phyloP scores from a whole-genome alignment of 2,888 invertebrate species.

The Thysanoteuthis rhombus region DNA sequence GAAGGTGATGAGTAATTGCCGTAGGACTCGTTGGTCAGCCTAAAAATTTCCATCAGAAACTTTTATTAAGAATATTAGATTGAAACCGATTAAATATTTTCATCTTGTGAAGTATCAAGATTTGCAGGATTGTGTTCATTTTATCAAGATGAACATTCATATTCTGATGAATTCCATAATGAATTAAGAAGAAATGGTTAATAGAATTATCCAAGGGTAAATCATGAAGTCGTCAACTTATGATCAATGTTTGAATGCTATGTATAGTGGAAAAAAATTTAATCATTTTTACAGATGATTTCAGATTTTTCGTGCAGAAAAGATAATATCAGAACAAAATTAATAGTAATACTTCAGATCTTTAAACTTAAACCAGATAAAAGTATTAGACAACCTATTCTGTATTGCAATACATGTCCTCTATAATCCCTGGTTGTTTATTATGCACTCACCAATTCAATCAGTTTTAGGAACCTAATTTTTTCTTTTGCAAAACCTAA shows the following conservation, averaged over 20 bases:
- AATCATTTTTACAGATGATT: not conserved
- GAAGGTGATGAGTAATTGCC: slow-evolving; percentile 88
- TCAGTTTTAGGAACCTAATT: no score
- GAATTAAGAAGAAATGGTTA: no score
- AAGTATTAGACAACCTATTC: no score
- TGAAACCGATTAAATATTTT: not conserved
- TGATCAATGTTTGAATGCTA: not conserved
- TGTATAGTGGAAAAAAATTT: not conserved
- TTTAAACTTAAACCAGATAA: no score
- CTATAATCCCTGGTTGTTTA: no score
- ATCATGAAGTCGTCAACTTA: not conserved
- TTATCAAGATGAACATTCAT: no score
- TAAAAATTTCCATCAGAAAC: slow-evolving; percentile 70
- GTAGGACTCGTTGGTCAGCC: slow-evolving; percentile 95
- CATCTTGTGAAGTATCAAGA: not conserved
- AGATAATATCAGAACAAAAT: not conserved
- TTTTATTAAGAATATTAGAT: not conserved
- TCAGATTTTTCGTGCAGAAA: not conserved
- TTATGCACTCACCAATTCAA: no score
- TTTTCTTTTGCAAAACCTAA: no score
- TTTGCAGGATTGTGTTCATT: not conserved
- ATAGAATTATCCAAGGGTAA: no score
- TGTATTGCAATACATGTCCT: no score
- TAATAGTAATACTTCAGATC: not conserved
- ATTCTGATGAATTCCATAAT: no score